Conservation (phyloP, 1,140 invertebrate genomes). For the Pseudachorutes palmiensis region DNA sequence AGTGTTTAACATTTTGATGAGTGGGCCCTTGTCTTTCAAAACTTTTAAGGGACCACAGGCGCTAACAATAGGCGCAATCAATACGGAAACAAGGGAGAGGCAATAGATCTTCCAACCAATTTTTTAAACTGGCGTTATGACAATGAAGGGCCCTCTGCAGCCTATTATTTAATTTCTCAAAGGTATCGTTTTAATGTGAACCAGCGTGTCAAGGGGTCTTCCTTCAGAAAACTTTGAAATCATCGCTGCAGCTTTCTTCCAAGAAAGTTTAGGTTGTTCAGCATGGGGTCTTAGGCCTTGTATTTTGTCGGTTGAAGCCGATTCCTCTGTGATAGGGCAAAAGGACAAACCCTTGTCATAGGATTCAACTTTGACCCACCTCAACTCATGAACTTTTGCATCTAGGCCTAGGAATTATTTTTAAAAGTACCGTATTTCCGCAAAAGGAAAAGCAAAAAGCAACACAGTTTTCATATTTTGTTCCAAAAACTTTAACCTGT, state of each 20-base stretch:
- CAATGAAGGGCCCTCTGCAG: neutral
- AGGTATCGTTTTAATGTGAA: neutral
- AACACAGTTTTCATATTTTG: too few relatives aligned
- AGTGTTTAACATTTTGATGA: neutral
- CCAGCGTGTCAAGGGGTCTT: neutral
- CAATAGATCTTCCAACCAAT: neutral
- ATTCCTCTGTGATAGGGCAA: neutral
- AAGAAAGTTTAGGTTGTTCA: neutral
- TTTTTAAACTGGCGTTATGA: neutral
- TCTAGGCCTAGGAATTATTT: too few relatives aligned
- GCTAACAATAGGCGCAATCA: constrained; percentile 1
- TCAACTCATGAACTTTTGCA: too few relatives aligned
- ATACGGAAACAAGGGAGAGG: neutral
- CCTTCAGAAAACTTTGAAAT: neutral
- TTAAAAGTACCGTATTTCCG: too few relatives aligned
- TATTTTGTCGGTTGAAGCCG: neutral
- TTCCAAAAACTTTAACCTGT: neutral
- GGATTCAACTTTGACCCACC: too few relatives aligned
- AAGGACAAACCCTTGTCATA: neutral
- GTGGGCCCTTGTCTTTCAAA: neutral
- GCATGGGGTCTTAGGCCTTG: neutral
- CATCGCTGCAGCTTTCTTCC: neutral
- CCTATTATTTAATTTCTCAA: neutral
- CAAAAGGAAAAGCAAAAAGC: too few relatives aligned
- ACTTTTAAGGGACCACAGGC: too few relatives aligned